Evolutionary conservation across 2,888 invertebrate genomes (phyloP).

Genomic region (Xylocampa areola): DNA sequence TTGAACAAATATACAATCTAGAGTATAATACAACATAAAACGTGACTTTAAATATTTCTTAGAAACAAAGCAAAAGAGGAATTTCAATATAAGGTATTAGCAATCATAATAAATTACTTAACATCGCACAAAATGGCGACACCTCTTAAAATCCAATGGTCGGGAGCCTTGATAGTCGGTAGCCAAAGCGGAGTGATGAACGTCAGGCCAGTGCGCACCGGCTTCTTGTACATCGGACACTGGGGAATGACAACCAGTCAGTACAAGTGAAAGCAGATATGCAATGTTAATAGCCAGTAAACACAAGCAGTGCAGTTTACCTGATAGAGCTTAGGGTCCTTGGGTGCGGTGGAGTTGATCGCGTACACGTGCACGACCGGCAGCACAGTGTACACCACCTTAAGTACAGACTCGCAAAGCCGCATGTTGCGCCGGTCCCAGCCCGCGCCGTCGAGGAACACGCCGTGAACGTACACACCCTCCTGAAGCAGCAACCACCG

Average conservation of each 20-base stretch:
- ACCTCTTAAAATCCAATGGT: constrained; percentile 96
- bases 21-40: too few species aligned
- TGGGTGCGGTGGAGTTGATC: constrained; percentile 92
- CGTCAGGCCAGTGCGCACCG: constrained; percentile 94
- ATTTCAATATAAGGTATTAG: too few species aligned
- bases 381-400: constrained; percentile 94
- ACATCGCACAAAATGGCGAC: constrained; percentile 96
- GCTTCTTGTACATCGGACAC: constrained; percentile 97
- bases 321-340: constrained; percentile 93
- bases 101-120: too few species aligned
- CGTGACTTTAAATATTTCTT: too few species aligned
- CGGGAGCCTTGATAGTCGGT: constrained; percentile 91
- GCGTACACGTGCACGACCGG: constrained; percentile 96
- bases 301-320: constrained; percentile 74
- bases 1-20: too few species aligned
- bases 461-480: constrained; percentile 95
- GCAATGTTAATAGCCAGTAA: not conserved
- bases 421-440: constrained; percentile 94
- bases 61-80: too few species aligned
- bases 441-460: constrained; percentile 96
- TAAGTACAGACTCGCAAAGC: constrained; percentile 94
- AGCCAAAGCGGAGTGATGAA: constrained; percentile 95
- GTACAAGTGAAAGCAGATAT: not conserved
- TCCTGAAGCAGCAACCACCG: constrained; percentile 85
- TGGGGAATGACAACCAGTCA: constrained; percentile 67